A percentile compares a stretch with the other conserved stretches of the same genome.
phyloP scores from a whole-genome alignment of 2,888 invertebrate species.

The Eurytoma californica region DNA sequence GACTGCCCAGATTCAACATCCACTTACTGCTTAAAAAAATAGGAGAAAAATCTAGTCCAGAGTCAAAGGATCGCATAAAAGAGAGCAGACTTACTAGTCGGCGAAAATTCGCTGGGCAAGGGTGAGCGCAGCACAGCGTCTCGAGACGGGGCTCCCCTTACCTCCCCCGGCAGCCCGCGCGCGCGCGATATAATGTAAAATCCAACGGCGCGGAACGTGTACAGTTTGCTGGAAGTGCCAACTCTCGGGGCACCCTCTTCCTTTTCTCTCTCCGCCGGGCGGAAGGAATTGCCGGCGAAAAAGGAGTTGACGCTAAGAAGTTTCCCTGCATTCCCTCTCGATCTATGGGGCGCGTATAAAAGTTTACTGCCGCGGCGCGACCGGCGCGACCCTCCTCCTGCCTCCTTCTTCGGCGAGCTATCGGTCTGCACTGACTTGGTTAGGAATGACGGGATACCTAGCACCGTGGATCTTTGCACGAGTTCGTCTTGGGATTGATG shows the following conservation, averaged over 20 bases:
- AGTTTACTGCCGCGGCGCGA: slow-evolving; percentile 15
- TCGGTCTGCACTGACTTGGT: neutral
- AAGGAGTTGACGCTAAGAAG: slow-evolving; percentile 27
- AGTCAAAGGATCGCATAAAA: slow-evolving; percentile 5
- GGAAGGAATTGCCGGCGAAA: neutral
- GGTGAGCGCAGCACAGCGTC: neutral
- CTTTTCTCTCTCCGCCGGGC: slow-evolving; percentile 14
- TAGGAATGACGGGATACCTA: neutral
- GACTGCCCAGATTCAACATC: too few species aligned
- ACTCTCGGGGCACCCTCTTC: slow-evolving; percentile 3
- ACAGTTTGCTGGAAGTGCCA: slow-evolving; percentile 30
- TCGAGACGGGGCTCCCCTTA: neutral
- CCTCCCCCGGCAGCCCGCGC: neutral
- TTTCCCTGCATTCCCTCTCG: slow-evolving; percentile 10
- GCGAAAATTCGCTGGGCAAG: too few species aligned
- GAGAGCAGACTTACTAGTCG: neutral
- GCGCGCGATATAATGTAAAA: slow-evolving; percentile 37
- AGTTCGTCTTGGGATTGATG: too few species aligned
- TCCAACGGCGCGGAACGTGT: slow-evolving; percentile 14
- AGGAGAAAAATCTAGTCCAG: too few species aligned
- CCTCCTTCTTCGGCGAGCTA: neutral
- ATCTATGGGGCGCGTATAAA: neutral
- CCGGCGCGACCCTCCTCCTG: too few species aligned
- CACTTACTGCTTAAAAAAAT: too few species aligned
- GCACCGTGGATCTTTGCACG: neutral